phyloP scores from a whole-genome alignment of 2,113 vertebrate species.

The Stegastes partitus region DNA sequence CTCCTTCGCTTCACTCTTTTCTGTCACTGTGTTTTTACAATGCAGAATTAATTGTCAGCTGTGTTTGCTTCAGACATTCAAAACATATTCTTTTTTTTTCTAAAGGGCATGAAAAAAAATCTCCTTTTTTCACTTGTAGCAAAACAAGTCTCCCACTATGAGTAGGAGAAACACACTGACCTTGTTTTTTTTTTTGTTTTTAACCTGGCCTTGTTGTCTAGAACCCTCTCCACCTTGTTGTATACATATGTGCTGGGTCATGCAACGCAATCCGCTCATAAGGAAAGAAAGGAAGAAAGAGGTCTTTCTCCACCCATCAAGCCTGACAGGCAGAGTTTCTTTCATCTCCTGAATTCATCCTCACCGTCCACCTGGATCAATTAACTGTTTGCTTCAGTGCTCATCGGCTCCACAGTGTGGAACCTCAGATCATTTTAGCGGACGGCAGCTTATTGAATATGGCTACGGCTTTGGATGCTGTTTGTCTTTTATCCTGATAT shows the following conservation, averaged over 20 bases:
- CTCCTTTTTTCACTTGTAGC: conserved; percentile 63
- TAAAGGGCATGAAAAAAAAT: background rate
- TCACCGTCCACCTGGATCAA: conserved; percentile 84
- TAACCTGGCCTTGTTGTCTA: conserved; percentile 48
- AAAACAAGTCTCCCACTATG: conserved; percentile 78
- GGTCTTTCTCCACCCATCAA: conserved; percentile 81
- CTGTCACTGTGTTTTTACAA: conserved; percentile 35
- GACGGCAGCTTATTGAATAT: conserved; percentile 45
- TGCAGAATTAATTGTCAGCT: conserved; percentile 4
- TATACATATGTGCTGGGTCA: conserved; percentile 77
- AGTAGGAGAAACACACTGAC: conserved; percentile 61
- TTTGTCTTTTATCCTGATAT: conserved; percentile 11
- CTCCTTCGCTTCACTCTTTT: conserved; percentile 49
- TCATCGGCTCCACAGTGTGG: conserved; percentile 65
- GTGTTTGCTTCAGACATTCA: background rate
- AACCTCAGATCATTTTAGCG: conserved; percentile 48
- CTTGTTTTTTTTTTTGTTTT: conserved; percentile 39
- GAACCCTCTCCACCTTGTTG: conserved; percentile 44
- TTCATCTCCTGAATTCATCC: conserved; percentile 85
- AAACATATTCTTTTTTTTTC: background rate
- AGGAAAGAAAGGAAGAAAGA: conserved; percentile 81
- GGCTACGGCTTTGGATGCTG: conserved; percentile 31
- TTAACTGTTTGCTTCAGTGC: conserved; percentile 83
- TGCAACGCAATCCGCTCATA: conserved; percentile 80
- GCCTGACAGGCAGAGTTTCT: conserved; percentile 75